Conservation (phyloP, 2,888 invertebrate species). For the Sepiola atlantica region DNA sequence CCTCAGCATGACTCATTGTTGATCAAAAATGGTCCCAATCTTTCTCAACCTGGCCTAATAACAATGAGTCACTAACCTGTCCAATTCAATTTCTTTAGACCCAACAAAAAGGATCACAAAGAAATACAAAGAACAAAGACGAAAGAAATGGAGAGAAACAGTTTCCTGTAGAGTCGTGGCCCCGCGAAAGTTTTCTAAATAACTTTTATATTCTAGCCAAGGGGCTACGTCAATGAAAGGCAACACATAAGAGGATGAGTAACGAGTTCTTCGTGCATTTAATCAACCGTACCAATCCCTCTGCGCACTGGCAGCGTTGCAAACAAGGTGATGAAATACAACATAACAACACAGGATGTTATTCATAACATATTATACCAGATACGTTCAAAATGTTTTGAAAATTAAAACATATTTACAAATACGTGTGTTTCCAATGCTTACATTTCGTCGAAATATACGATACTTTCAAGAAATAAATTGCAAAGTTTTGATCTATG, state of each 20-base stretch:
- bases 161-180: background rate
- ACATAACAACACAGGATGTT: background rate
- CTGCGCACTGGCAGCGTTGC: background rate
- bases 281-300: background rate
- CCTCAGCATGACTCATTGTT: background rate
- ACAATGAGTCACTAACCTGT: constrained; percentile 11
- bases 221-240: background rate
- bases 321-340: background rate
- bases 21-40: background rate
- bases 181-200: background rate
- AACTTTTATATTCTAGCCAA: background rate
- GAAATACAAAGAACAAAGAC: background rate
- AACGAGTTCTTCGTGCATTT: background rate
- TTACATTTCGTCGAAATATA: too few relatives aligned
- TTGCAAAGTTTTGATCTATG: too few relatives aligned
- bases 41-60: background rate
- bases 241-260: background rate
- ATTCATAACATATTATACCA: background rate
- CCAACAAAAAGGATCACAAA: background rate
- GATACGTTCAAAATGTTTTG: too few relatives aligned
- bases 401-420: too few relatives aligned
- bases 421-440: too few relatives aligned
- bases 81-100: constrained; percentile 32
- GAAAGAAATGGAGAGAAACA: background rate
- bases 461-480: too few relatives aligned